Percentiles rank a stretch among this genome's conserved stretches.
Evolutionary conservation across 2,888 invertebrate species (phyloP).

Genomic region (Chouioia cunea): DNA sequence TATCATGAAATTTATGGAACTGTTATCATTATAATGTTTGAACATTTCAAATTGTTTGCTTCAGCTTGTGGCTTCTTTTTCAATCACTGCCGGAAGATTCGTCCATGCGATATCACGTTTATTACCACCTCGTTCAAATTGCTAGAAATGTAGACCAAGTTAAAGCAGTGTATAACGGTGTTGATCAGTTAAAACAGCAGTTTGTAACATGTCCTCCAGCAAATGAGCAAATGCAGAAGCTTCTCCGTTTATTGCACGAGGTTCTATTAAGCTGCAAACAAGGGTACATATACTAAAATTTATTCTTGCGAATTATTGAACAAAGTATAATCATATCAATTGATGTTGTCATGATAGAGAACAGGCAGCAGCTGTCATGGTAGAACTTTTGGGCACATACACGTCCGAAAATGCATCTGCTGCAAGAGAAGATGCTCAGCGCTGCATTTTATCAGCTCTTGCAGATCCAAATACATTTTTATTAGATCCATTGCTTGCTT

Average conservation of each 20-base stretch:
- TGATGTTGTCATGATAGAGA: constrained; percentile 74
- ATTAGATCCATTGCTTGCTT: constrained; percentile 90
- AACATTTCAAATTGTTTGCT: constrained; percentile 56
- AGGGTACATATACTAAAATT: constrained; percentile 71
- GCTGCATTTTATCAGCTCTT: constrained; percentile 94
- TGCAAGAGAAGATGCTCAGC: constrained; percentile 95
- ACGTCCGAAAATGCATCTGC: constrained; percentile 97
- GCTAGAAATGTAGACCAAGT: constrained; percentile 91
- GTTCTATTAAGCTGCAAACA: constrained; percentile 89
- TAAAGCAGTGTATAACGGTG: constrained; percentile 85
- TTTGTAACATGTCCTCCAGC: constrained; percentile 85
- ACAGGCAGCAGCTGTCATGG: constrained; percentile 95
- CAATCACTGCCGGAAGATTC: constrained; percentile 89
- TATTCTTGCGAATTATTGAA: not conserved
- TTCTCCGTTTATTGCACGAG: constrained; percentile 89
- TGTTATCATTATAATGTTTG: not conserved
- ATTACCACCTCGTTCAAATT: constrained; percentile 90
- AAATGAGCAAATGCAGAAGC: constrained; percentile 91
- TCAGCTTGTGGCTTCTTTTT: constrained; percentile 89
- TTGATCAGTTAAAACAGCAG: constrained; percentile 85
- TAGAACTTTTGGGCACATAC: constrained; percentile 95
- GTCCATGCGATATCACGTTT: constrained; percentile 90
- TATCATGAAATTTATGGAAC: not conserved
- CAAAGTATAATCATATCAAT: constrained; percentile 6
- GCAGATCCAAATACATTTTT: constrained; percentile 96